Conservation (phyloP, 2,113 vertebrate genomes). For the Pomatorhinus ruficollis region DNA sequence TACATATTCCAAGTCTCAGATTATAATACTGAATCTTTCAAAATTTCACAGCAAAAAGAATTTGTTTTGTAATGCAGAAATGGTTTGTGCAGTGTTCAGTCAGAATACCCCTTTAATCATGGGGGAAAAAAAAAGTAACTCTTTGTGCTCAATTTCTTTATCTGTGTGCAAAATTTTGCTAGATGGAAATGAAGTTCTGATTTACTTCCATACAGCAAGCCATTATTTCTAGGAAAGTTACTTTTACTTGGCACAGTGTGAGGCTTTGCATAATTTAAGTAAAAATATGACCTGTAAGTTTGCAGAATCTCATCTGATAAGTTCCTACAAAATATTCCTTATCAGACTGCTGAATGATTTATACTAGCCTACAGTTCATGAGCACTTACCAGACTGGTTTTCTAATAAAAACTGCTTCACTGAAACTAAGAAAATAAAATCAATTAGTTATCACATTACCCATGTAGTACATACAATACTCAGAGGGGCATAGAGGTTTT, state of each 20-base stretch:
- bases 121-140: fast-evolving
- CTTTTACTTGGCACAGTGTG: neutral
- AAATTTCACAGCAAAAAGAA: neutral
- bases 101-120: neutral
- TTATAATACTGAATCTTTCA: neutral
- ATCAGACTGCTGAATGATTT: neutral
- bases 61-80: neutral
- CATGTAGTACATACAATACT: neutral
- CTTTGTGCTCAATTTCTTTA: neutral
- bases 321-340: neutral
- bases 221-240: neutral
- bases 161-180: neutral
- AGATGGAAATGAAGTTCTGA: neutral
- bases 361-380: neutral
- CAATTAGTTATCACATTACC: neutral
- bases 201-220: neutral
- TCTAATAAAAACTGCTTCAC: neutral
- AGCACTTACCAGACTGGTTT: neutral
- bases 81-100: neutral
- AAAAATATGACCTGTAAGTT: neutral
- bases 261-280: neutral
- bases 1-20: neutral
- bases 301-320: neutral
- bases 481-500: neutral
- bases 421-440: neutral